phyloP scores from a whole-genome alignment of 2,888 invertebrate genomes.

The Deroplatys truncata region DNA sequence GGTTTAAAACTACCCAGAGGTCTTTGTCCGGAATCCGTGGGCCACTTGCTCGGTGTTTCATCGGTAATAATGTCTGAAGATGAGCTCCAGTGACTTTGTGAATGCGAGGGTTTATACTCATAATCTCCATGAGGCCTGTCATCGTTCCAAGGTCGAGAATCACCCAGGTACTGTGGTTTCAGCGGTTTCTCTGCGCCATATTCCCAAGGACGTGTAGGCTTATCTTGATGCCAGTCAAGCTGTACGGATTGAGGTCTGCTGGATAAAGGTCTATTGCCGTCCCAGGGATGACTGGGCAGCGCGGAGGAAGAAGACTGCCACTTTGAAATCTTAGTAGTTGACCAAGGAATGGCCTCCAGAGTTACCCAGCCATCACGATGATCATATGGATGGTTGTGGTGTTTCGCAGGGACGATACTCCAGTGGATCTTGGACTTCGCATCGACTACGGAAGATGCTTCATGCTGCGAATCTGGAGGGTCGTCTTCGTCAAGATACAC shows the following conservation, averaged over 20 bases:
- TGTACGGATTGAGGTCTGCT: not conserved
- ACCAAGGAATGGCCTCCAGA: conserved; percentile 74
- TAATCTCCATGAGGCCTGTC: conserved; percentile 4
- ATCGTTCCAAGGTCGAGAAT: not conserved
- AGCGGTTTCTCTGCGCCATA: not conserved
- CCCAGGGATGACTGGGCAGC: not conserved
- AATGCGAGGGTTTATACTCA: not conserved
- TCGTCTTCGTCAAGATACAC: conserved; percentile 34
- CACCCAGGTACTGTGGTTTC: not conserved
- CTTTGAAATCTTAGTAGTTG: conserved; percentile 73
- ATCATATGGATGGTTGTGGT: conserved; percentile 55
- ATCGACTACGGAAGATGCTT: conserved; percentile 21
- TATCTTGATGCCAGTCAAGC: not conserved
- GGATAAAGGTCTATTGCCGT: not conserved
- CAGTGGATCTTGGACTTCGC: conserved; percentile 37
- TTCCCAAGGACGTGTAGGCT: conserved; percentile 7
- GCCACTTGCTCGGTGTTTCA: conserved; percentile 44
- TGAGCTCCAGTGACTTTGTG: conserved; percentile 25
- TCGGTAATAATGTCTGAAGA: conserved; percentile 53
- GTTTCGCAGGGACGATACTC: conserved; percentile 36
- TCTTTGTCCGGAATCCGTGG: conserved; percentile 39
- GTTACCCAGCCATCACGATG: conserved; percentile 75
- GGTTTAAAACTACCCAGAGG: conserved; percentile 21
- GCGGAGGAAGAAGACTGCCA: conserved; percentile 59
- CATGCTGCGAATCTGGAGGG: conserved; percentile 11